Conservation (phyloP, 2,113 vertebrate species). For the Aythya baeri region DNA sequence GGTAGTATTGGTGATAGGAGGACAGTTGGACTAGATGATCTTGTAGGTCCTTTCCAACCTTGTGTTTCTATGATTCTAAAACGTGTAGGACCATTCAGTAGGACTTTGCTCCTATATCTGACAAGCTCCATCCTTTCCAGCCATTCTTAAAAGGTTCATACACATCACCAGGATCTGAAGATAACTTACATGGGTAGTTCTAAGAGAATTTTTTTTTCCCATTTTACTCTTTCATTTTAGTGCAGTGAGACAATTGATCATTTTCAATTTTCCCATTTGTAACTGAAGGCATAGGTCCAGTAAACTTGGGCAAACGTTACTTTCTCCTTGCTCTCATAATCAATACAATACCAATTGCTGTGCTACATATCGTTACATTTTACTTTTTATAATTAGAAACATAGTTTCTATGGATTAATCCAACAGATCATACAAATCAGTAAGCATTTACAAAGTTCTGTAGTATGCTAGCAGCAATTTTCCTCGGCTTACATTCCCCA, state of each 20-base stretch:
- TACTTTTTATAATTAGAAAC: background rate
- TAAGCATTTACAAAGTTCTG: background rate
- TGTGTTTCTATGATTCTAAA: background rate
- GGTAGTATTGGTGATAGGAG: too few relatives aligned
- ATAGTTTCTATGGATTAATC: background rate
- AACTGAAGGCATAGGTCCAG: background rate
- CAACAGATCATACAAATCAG: background rate
- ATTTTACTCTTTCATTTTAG: background rate
- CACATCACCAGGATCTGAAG: background rate
- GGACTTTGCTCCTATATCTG: background rate
- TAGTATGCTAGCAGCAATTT: background rate
- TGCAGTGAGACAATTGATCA: background rate
- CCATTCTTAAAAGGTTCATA: background rate
- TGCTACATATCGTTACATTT: background rate
- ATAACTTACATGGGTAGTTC: background rate
- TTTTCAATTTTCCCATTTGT: background rate
- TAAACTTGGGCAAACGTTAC: background rate
- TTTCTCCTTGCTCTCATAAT: background rate
- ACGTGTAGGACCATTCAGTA: background rate
- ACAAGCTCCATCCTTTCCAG: background rate
- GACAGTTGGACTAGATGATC: too few relatives aligned
- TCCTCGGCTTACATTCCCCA: background rate
- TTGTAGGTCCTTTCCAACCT: too few relatives aligned
- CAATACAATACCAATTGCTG: background rate
- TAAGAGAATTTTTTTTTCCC: background rate